These are phyloP conservation scores for Myotis lucifugus DNA, from an alignment of 2,113 vertebrate species.

Conservation along the genomic window DNA sequence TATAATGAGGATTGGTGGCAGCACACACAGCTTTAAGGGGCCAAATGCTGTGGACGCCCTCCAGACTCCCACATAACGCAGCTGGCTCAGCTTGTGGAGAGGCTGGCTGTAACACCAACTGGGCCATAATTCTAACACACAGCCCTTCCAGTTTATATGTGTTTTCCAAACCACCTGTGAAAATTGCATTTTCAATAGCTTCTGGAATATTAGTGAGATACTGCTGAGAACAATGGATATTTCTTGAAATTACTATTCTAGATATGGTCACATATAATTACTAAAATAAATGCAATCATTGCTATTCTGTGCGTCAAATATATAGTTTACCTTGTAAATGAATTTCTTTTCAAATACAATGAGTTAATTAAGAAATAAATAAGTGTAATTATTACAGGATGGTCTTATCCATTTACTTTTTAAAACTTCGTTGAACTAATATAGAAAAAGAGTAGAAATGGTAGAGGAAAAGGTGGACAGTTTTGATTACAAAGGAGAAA, in stretches of 20 bases:
- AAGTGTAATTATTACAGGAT: constrained; percentile 14
- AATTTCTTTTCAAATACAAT: constrained; percentile 59
- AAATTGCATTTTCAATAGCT: constrained; percentile 66
- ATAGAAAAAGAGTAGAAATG: background rate
- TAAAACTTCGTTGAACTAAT: constrained; percentile 14
- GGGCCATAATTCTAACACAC: background rate
- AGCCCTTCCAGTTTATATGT: constrained; percentile 38
- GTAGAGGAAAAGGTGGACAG: background rate
- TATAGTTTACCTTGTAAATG: constrained; percentile 52
- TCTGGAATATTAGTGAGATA: constrained; percentile 69
- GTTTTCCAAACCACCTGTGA: constrained; percentile 56
- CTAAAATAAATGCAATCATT: constrained; percentile 67
- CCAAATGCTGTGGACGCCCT: background rate
- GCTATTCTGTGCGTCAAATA: constrained; percentile 58
- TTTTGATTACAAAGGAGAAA: background rate
- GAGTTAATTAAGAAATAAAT: constrained; percentile 49
- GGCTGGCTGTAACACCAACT: background rate
- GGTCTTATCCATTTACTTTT: constrained; percentile 5
- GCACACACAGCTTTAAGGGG: constrained; percentile 33
- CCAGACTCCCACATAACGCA: background rate
- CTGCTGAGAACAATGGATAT: constrained; percentile 64
- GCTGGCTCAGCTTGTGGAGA: constrained; percentile 13
- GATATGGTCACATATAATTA: constrained; percentile 35
- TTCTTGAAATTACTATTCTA: constrained; percentile 70
- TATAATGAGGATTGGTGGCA: background rate